Base-by-base conservation (phyloP, 2,888 invertebrate genomes). In the Dasysyrphus albostriatus region DNA sequence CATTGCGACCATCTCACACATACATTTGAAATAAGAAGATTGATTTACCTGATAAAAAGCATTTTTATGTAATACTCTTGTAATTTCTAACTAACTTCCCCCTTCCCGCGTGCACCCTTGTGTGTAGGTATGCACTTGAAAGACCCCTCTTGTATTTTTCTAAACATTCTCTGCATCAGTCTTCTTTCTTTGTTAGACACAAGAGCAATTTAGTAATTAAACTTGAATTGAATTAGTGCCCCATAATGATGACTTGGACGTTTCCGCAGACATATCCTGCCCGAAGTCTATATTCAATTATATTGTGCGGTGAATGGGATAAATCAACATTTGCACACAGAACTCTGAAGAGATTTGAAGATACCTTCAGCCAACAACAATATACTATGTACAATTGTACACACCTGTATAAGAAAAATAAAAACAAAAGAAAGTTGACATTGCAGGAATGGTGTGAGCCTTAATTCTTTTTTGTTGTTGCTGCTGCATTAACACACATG, bases 121-220 rank as follows among this genome's bases (percentile, higher is more conserved):
- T 24, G 3, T 24, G 24, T 24, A 24, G 24, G 24, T 32, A 29
- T 29, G 8, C n/a, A 63, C 42, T 63, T 63, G 29, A 63, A 42
- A 49, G 5, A 63, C 42, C 63, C 29, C n/a, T n/a, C 5, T 29
- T 24, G 24, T 42, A n/a, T 61, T 61, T 42, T 59, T 24, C 7
- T 65, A 12, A 19, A 34, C 29, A 56, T 37, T 44, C 14, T 24
- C 12, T 19, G 24, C 16, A 24, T 24, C 24, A 70, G 10, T 42
- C 49, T 54, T 74, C 34, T 39, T 34, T 51, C 54, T 59, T 49
- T 63, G 14, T 44, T 51, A 74, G 70, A 65, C 58, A 76, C 65
- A 76, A 49, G 39, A 65, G 80, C 79, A 80, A 80, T 84, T 75
- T 65, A 65, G 75, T 80, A 84, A 84, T 84, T 84, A 76, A 74